Evolutionary conservation across 2,797 vertebrate genomes (phyloP).

Genomic region (Syngnathus acus): DNA sequence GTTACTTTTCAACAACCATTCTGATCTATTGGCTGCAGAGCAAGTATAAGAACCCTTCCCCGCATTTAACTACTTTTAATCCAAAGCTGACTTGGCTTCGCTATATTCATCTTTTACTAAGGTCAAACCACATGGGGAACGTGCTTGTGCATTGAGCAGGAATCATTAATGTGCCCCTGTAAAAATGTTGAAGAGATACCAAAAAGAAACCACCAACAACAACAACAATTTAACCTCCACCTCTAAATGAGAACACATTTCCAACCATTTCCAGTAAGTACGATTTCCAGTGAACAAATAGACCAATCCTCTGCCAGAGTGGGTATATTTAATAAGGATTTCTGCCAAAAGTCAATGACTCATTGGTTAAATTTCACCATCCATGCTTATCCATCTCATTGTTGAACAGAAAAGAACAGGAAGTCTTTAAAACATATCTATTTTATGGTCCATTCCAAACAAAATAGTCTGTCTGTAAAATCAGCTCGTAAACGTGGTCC

Average conservation of each 20-base stretch:
- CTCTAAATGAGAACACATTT: slow-evolving; percentile 32
- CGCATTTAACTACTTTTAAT: slow-evolving; percentile 2
- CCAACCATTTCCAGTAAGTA: slow-evolving; percentile 49
- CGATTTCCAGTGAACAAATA: slow-evolving; percentile 37
- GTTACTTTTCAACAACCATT: slow-evolving; percentile 9
- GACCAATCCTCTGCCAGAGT: slow-evolving; percentile 34
- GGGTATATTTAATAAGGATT: slow-evolving; percentile 41
- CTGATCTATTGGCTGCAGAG: slow-evolving; percentile 8
- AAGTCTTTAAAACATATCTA: slow-evolving; percentile 22
- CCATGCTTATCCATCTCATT: slow-evolving; percentile 19
- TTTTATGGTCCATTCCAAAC: slow-evolving; percentile 19
- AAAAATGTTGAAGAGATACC: slow-evolving; percentile 16
- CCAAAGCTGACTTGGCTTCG: slow-evolving; percentile 14
- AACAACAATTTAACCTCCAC: slow-evolving; percentile 21
- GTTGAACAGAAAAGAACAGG: slow-evolving; percentile 14
- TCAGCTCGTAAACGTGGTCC: slow-evolving; percentile 13
- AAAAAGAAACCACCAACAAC: not conserved
- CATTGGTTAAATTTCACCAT: slow-evolving; percentile 15
- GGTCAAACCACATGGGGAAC: slow-evolving; percentile 13
- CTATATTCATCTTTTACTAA: slow-evolving; percentile 19
- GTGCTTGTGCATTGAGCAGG: slow-evolving; percentile 19
- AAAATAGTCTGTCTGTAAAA: slow-evolving; percentile 13
- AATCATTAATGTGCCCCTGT: slow-evolving; percentile 29
- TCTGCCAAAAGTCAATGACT: slow-evolving; percentile 28
- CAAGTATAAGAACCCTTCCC: not conserved